These are phyloP conservation scores for Rhynchopsitta pachyrhyncha DNA, from an alignment of 2,113 vertebrate genomes.

Conservation along the genomic window DNA sequence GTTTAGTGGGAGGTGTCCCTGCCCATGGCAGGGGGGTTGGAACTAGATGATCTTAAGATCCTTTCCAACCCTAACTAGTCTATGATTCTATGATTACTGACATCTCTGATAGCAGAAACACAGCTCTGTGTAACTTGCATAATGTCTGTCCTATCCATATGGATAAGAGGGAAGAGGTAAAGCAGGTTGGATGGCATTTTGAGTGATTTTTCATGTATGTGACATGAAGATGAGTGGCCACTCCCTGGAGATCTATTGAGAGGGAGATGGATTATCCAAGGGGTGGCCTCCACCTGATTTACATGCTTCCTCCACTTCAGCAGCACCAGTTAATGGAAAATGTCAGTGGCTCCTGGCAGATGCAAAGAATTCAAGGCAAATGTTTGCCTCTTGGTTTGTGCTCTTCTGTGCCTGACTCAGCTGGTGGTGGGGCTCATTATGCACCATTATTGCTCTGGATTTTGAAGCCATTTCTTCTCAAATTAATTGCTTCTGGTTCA, in stretches of 20 bases:
- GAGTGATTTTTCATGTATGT: neutral
- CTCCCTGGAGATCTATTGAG: neutral
- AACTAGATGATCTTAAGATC: too few relatives aligned
- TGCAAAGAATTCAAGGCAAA: neutral
- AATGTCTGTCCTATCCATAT: neutral
- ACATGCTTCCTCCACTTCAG: neutral
- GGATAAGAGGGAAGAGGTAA: neutral
- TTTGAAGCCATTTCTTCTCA: constrained; percentile 5
- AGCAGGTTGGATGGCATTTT: neutral
- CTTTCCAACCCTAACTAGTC: too few relatives aligned
- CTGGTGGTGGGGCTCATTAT: neutral
- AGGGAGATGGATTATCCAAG: neutral
- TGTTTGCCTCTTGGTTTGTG: neutral
- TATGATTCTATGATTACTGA: neutral
- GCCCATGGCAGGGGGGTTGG: too few relatives aligned
- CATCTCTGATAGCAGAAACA: neutral
- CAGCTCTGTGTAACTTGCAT: neutral
- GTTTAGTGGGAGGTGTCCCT: too few relatives aligned
- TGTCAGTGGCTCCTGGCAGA: neutral
- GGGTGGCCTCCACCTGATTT: neutral
- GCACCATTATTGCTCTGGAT: neutral
- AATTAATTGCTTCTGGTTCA: constrained; percentile 39
- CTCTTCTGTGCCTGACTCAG: neutral
- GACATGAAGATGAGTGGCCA: neutral
- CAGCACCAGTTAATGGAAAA: neutral